These are phyloP conservation scores for Sisor rabdophorus DNA, from an alignment of 2,113 vertebrate genomes.

Conservation along the genomic window DNA sequence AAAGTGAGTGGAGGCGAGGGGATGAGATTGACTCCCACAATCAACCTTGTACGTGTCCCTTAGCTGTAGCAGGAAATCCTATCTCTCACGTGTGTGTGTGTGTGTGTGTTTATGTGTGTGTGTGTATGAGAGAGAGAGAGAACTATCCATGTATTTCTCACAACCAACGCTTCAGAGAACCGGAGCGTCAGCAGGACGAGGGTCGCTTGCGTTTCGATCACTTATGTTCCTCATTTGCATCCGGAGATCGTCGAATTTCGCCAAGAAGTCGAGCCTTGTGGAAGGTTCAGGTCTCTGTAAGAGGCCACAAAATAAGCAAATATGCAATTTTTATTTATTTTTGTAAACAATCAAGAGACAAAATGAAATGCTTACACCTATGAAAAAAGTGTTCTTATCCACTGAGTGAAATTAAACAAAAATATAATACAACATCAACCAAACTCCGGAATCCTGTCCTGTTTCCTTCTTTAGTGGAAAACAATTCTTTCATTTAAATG, in stretches of 20 bases:
- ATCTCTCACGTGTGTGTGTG: not conserved
- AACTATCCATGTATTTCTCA: constrained; percentile 43
- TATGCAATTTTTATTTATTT: constrained; percentile 91
- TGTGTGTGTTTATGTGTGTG: constrained; percentile 45
- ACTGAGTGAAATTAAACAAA: constrained; percentile 73
- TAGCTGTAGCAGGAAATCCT: constrained; percentile 49
- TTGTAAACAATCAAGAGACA: constrained; percentile 69
- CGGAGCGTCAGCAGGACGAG: not conserved
- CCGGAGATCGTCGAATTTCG: constrained; percentile 65
- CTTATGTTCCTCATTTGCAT: constrained; percentile 54
- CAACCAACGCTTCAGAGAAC: constrained; percentile 13
- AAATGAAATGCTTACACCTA: constrained; percentile 63
- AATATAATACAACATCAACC: constrained; percentile 62
- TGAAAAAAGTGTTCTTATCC: constrained; percentile 86
- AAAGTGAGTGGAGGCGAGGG: not conserved
- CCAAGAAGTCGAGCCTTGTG: constrained; percentile 79
- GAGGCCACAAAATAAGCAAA: constrained; percentile 88
- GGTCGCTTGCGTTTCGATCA: constrained; percentile 44
- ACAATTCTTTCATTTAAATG: constrained; percentile 44
- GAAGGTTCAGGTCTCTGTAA: constrained; percentile 82
- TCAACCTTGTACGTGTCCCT: not conserved
- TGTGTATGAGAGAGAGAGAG: constrained; percentile 19
- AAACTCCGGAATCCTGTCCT: constrained; percentile 65
- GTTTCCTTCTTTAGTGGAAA: constrained; percentile 43
- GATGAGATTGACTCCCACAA: constrained; percentile 31